Base-by-base conservation (phyloP, 2,888 invertebrate genomes). In the Phytoseiulus persimilis region DNA sequence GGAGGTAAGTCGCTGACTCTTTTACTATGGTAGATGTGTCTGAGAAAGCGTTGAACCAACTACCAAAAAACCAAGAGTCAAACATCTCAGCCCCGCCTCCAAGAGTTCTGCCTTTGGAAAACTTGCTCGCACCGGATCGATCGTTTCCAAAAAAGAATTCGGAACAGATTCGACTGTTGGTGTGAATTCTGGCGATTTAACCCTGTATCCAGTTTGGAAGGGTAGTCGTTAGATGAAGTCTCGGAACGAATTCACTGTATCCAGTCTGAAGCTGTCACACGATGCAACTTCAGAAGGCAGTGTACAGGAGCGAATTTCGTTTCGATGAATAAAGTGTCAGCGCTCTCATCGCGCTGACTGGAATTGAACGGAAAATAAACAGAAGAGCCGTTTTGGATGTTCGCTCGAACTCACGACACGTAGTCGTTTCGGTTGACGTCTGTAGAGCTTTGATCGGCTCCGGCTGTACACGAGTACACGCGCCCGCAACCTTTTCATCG, bases 1-100 rank as follows among this genome's bases (percentile, higher is more conserved):
- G 92, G 96, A 96, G 92, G 91, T 91, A 90, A 90, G 90, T 89
- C 6, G 0, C 23, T n/a, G 5, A 11, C 9, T 33, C 5, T 23
- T 18, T 28, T 14, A 23, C 65, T 2, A 18, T 23, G 65, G 39
- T 39, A 6, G 39, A 31, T 31, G 2, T 31, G 32, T 31, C 31
- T 6, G 11, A 83, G 83, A 83, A 31, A 83, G 83, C 32, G 83
- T 83, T 32, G 32, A 31, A 2, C 32, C 32, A 83, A 83, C 31
- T 83, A 9, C 2, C 83, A 31, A 9, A 31, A 31, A 2, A 11
- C 9, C 32, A 11, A 83, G 31, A 6, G 5, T 11, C 32, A 9
- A 83, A 32, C 3, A 6, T 9, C 39, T 39, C 39, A 39, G n/a
- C 39, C 9, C 9, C 39, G 39, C 39, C 9, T 39, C 39, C 5